Evolutionary conservation across 2,797 vertebrate genomes (phyloP), one percentile per base, ranked within the genome.

Genomic region (Microctenopoma lineatum): DNA sequence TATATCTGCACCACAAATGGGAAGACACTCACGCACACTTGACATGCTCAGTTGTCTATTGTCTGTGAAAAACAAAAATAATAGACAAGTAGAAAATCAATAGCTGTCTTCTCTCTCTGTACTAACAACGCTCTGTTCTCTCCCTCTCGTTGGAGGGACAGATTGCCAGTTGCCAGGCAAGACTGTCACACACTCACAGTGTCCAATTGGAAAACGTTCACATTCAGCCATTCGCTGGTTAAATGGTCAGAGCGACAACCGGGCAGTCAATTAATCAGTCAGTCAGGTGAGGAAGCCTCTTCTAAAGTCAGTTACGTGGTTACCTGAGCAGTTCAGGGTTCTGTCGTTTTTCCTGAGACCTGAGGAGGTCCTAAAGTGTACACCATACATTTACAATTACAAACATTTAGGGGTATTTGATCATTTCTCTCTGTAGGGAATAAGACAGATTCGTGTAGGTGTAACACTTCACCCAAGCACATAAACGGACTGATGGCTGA

Each of bases 41-140:
- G 50, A 65, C 41, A 66, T 2, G 15, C 69, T 78, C 66, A 44
- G 71, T 81, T 46, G 78, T 65, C 54, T 80, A 71, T 89, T 82
- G 66, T 75, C 52, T 58, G 73, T 41, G 55, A 86, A 89, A 92
- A 92, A 88, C 77, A 84, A 89, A 91, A 91, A 92, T 89, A 90
- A 92, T 87, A 89, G 85, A 85, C 77, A 73, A 87, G 83, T 67
- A 79, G 79, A 86, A 88, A 91, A 91, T 92, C 91, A 86, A 92
- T 92, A 88, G 66, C 75, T 85, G 89, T 87, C 87, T 83, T 79
- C 76, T 73, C 66, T 74, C 79, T 86, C 81, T 68, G 80, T 47
- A 82, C 89, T 85, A 90, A 90, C 87, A 85, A 79, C 87, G 63
- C 83, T 84, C 79, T 61, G 65, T 66, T 83, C 79, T 73, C 75